Conservation (phyloP, 2,797 vertebrate species). For the Potorous gilbertii region DNA sequence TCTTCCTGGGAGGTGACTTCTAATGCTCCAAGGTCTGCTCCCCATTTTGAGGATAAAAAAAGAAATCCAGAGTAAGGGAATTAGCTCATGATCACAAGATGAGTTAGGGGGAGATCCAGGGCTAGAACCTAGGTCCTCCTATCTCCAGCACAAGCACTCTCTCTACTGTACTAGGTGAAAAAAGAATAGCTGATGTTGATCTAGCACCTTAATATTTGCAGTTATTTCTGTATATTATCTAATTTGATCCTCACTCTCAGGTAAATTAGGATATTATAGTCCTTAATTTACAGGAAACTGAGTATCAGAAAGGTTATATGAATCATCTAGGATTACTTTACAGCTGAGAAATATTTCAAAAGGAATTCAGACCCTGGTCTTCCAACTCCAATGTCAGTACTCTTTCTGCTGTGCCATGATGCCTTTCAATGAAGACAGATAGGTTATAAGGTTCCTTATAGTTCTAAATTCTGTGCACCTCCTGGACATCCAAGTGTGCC, state of each 20-base stretch:
- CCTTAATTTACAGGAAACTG: not conserved
- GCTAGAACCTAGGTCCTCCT: not conserved
- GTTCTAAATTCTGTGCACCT: not conserved
- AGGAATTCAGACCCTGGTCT: not conserved
- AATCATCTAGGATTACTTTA: not conserved
- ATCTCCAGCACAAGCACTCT: not conserved
- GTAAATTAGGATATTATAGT: not conserved
- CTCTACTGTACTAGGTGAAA: too few species aligned
- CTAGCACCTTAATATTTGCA: too few species aligned
- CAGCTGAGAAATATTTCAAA: not conserved
- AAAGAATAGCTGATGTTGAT: too few species aligned
- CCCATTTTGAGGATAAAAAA: not conserved
- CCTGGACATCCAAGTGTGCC: not conserved
- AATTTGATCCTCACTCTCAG: too few species aligned
- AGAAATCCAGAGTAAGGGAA: not conserved
- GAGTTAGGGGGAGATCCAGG: not conserved
- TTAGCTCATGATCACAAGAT: not conserved
- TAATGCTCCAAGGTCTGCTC: not conserved
- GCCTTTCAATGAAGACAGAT: not conserved
- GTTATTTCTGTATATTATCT: too few species aligned
- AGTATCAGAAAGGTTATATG: not conserved
- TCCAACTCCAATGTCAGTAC: not conserved
- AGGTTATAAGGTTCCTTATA: not conserved
- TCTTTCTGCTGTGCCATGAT: not conserved
- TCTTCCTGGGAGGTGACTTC: too few species aligned